Percentiles rank a stretch among this genome's conserved stretches.
phyloP scores from a whole-genome alignment of 1,140 invertebrate genomes.

The Leguminivora glycinivorella region DNA sequence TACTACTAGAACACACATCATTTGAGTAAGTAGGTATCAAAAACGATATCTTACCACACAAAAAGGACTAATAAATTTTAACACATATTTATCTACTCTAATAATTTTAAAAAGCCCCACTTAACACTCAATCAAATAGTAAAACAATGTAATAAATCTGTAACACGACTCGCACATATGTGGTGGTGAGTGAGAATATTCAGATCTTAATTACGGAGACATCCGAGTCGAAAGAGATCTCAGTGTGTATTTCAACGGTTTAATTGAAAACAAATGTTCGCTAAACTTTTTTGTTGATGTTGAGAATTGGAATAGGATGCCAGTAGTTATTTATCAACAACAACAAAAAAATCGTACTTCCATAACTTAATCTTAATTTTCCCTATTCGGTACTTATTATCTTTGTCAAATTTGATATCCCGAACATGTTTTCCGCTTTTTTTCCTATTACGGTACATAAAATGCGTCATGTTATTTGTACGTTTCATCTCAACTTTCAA shows the following conservation, averaged over 20 bases:
- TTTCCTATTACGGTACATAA: too few species aligned
- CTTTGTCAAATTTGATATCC: too few species aligned
- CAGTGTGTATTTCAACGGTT: conserved; percentile 63
- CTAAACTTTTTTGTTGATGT: conserved; percentile 14
- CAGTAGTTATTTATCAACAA: background rate
- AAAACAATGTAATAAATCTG: conserved; percentile 62
- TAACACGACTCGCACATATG: conserved; percentile 57
- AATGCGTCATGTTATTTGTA: too few species aligned
- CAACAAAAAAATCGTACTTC: background rate
- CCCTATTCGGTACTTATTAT: too few species aligned
- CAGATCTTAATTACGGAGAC: conserved; percentile 65
- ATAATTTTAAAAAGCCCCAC: conserved; percentile 35
- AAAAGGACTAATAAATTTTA: conserved; percentile 21
- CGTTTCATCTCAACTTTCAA: background rate
- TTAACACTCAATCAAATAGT: conserved; percentile 43
- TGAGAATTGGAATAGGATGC: background rate
- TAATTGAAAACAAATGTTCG: conserved; percentile 74
- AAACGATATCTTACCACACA: background rate
- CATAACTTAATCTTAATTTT: too few species aligned
- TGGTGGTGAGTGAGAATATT: conserved; percentile 47
- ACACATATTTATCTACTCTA: conserved; percentile 32
- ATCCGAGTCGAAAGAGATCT: conserved; percentile 52
- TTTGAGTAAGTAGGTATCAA: too few species aligned
- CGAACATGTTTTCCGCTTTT: too few species aligned
- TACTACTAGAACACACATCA: too few species aligned